phyloP scores from a whole-genome alignment of 2,113 vertebrate species.

The Gymnobelideus leadbeateri region DNA sequence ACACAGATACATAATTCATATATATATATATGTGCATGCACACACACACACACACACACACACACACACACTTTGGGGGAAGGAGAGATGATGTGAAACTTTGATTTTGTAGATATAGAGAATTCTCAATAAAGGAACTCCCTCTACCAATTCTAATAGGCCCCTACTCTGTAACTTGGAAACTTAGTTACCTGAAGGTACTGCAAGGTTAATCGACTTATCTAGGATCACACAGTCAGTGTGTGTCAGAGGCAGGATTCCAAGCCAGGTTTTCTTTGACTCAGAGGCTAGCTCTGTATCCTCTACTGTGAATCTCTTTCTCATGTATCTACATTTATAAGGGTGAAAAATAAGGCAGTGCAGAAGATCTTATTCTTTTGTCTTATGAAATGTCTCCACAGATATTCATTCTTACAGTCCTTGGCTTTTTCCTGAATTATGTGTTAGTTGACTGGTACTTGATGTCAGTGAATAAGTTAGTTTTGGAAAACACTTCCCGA shows the following conservation, averaged over 20 bases:
- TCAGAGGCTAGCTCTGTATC: not conserved
- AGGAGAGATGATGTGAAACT: too few relatives aligned
- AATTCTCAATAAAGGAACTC: not conserved
- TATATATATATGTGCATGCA: too few relatives aligned
- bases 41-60: too few relatives aligned
- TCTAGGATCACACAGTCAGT: not conserved
- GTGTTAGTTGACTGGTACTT: conserved; percentile 72
- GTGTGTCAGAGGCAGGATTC: not conserved
- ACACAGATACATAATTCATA: not conserved
- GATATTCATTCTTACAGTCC: conserved; percentile 72
- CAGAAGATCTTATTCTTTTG: conserved; percentile 40
- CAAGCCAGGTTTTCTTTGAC: not conserved
- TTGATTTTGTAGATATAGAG: not conserved
- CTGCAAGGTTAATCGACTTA: not conserved
- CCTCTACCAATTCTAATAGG: not conserved
- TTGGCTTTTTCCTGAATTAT: conserved; percentile 70
- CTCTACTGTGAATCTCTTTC: not conserved
- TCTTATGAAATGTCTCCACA: conserved; percentile 60
- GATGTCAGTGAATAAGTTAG: conserved; percentile 63
- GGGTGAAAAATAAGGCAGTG: conserved; percentile 6
- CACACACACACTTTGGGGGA: too few relatives aligned
- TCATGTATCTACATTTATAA: conserved; percentile 39
- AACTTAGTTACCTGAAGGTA: not conserved
- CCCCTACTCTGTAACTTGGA: not conserved
- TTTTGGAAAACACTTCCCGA: conserved; percentile 4